Conservation (phyloP, 2,797 vertebrate species). For the Sebastes nivosus region DNA sequence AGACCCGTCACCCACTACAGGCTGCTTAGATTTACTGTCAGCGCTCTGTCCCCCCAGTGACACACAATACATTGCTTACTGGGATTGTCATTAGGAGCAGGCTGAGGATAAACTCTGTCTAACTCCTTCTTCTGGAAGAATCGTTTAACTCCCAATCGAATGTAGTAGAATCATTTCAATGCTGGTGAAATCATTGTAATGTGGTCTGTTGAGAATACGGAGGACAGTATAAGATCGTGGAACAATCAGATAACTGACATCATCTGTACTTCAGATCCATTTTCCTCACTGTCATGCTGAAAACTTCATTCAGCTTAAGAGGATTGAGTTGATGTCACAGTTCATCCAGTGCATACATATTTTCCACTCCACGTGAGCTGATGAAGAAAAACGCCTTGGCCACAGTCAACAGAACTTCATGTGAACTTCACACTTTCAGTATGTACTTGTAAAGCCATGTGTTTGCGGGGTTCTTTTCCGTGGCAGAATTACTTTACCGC, state of each 20-base stretch:
- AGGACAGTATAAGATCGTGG: not conserved
- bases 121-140: slow-evolving; percentile 9
- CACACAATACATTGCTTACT: slow-evolving; percentile 32
- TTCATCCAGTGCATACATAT: not conserved
- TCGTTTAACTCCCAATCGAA: slow-evolving; percentile 27
- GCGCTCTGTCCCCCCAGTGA: slow-evolving; percentile 21
- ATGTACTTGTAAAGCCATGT: not conserved
- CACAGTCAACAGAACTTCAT: not conserved
- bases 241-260: slow-evolving; percentile 21
- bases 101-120: not conserved
- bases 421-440: not conserved
- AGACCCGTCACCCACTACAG: slow-evolving; percentile 52
- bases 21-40: slow-evolving; percentile 54
- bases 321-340: slow-evolving; percentile 6
- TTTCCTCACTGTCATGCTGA: slow-evolving; percentile 25
- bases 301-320: not conserved
- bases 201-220: not conserved
- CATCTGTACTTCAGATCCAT: slow-evolving; percentile 4
- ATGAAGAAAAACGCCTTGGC: not conserved
- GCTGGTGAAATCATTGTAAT: slow-evolving; percentile 6
- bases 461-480: not conserved
- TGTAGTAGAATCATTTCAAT: not conserved
- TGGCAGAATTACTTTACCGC: not conserved
- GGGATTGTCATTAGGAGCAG: slow-evolving; percentile 47
- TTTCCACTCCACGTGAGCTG: not conserved